Evolutionary conservation across 2,113 vertebrate genomes (phyloP), one percentile per base, ranked within the genome.

Genomic region (Symphodus melops): DNA sequence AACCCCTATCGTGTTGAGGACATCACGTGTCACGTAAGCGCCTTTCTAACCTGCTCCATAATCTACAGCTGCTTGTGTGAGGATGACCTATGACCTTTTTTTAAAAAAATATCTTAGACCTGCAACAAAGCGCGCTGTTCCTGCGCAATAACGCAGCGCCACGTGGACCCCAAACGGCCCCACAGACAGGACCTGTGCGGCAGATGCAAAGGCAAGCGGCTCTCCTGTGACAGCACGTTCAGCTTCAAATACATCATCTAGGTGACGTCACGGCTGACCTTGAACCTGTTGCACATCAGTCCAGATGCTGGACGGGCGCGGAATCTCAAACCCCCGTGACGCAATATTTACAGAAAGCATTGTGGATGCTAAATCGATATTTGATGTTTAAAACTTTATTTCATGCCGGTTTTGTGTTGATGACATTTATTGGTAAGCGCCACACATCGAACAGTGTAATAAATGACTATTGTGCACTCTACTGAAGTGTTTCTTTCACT

Each of bases 231-330:
- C 53, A 98, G 96, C 93, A 98, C 96, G 0, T 99, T 99, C 94
- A 99, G 98, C 79, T 99, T 99, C 94, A 99, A 99, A 60, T 99
- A 99, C 70, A 98, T 99, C 49, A 97, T 99, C 82, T 99, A 92
- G 92, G 48, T 28, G 39, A 13, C 37, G 0, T 37, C 52, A 62
- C 9, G 3, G 10, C 60, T 44, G 52, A 73, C 83, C 77, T 60
- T 19, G 69, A 39, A 54, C 42, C 62, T 54, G 33, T 2, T 0
- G 25, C 49, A 20, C 69, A 52, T 53, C 58, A 8, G 53, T 20
- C 33, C 55, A 41, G 12, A 63, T 23, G 11, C 48, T 28, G n/a
- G 36, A 14, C 41, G 69, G 10, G 39, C 41, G 69, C 9, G 39
- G 19, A 13, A 19, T 39, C 75, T 46, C 62, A 36, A 41, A 20